Evolutionary conservation across 2,888 invertebrate species (phyloP).

Genomic region (Phyllotreta striolata): DNA sequence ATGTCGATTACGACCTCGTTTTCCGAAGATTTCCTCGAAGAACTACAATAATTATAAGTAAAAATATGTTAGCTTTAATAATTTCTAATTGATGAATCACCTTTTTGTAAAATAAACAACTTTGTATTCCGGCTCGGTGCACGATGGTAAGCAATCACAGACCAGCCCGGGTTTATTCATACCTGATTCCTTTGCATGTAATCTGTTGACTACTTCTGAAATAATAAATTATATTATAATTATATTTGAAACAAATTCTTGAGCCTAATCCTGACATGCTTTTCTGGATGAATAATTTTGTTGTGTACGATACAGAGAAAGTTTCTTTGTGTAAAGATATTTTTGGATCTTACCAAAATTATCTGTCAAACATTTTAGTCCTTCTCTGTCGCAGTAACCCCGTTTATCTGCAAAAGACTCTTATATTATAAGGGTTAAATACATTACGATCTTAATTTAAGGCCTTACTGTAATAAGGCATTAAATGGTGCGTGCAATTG

Average conservation of each 20-base stretch:
- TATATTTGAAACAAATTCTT: background rate
- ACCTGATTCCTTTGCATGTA: slow-evolving; percentile 56
- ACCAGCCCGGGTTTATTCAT: slow-evolving; percentile 60
- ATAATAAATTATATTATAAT: slow-evolving; percentile 19
- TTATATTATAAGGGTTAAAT: background rate
- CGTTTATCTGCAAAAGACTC: slow-evolving; percentile 58
- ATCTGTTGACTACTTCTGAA: slow-evolving; percentile 60
- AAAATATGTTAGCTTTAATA: slow-evolving; percentile 12
- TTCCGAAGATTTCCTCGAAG: slow-evolving; percentile 41
- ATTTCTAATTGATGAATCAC: slow-evolving; percentile 54
- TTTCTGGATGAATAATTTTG: too few relatives aligned
- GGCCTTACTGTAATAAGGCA: slow-evolving; percentile 66
- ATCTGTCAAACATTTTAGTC: slow-evolving; percentile 65
- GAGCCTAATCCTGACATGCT: too few relatives aligned
- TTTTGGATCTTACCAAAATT: slow-evolving; percentile 60
- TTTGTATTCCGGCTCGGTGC: slow-evolving; percentile 68
- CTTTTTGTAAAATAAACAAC: slow-evolving; percentile 62
- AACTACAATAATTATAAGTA: slow-evolving; percentile 24
- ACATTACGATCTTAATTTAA: slow-evolving; percentile 3
- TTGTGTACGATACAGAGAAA: too few relatives aligned
- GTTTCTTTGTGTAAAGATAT: too few relatives aligned
- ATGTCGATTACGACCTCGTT: slow-evolving; percentile 62
- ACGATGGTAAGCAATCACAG: slow-evolving; percentile 69
- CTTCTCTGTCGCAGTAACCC: slow-evolving; percentile 64
- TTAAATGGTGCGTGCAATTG: slow-evolving; percentile 71